Evolutionary conservation across 2,888 invertebrate genomes (phyloP).

Genomic region (Hyles lineata): DNA sequence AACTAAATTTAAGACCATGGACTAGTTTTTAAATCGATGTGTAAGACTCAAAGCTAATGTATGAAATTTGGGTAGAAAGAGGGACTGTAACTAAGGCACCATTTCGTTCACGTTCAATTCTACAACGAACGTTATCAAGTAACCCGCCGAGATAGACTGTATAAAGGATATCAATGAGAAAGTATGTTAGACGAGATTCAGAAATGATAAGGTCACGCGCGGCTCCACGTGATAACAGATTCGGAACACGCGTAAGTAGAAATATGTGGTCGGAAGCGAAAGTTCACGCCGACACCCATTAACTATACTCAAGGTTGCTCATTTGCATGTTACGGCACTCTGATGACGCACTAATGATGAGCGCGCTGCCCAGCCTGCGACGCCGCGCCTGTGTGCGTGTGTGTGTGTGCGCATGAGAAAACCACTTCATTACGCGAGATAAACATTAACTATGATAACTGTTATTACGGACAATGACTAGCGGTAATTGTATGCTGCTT

Average conservation of each 20-base stretch:
- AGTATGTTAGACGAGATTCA: slow-evolving; percentile 6
- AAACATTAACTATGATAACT: slow-evolving; percentile 6
- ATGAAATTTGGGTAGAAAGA: no score
- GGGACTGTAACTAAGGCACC: no score
- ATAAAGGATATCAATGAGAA: not conserved
- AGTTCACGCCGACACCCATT: slow-evolving; percentile 14
- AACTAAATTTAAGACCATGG: no score
- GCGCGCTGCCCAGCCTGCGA: not conserved
- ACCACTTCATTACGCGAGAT: slow-evolving; percentile 15
- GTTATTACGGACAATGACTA: slow-evolving; percentile 17
- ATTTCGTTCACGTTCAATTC: not conserved
- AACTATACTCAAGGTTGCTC: slow-evolving; percentile 24
- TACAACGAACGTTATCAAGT: not conserved
- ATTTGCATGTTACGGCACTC: slow-evolving; percentile 25
- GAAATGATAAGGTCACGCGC: not conserved
- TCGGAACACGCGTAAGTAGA: slow-evolving; percentile 22
- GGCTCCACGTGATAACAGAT: not conserved
- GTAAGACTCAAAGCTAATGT: no score
- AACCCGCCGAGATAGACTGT: not conserved
- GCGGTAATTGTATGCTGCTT: slow-evolving; percentile 9
- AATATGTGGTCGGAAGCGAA: slow-evolving; percentile 15
- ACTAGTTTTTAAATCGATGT: no score
- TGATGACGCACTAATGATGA: slow-evolving; percentile 16
- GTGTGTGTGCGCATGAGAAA: slow-evolving; percentile 1
- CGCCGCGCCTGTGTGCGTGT: not conserved